phyloP scores from a whole-genome alignment of 2,113 vertebrate species.

The Pelobates fuscus region DNA sequence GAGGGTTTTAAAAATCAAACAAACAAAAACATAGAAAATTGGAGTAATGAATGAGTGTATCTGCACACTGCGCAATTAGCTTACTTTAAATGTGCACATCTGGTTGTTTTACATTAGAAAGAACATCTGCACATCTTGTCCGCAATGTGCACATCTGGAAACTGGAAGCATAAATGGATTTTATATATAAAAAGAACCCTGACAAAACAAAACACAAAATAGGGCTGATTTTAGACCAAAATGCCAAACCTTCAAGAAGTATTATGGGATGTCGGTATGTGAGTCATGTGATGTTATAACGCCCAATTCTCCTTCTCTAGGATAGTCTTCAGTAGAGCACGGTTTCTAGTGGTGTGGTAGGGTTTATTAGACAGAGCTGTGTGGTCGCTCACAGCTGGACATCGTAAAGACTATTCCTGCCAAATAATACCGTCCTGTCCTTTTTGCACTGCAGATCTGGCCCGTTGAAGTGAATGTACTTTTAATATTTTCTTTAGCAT shows the following conservation, averaged over 20 bases:
- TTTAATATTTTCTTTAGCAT: not conserved
- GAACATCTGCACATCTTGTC: not conserved
- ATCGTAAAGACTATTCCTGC: not conserved
- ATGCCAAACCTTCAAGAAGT: too few species aligned
- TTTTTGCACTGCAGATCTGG: not conserved
- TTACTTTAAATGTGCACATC: slow-evolving; percentile 8
- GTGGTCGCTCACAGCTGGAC: too few species aligned
- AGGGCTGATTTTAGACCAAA: too few species aligned
- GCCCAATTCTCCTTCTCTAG: too few species aligned
- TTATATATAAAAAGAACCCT: not conserved
- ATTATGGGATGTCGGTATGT: too few species aligned
- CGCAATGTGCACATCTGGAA: not conserved
- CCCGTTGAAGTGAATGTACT: not conserved
- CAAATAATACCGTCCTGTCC: not conserved
- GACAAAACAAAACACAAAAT: too few species aligned
- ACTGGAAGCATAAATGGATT: not conserved
- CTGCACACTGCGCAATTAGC: slow-evolving; percentile 29
- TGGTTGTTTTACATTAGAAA: slow-evolving; percentile 2
- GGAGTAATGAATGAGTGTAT: slow-evolving; percentile 6
- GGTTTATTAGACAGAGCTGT: too few species aligned
- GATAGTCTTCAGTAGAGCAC: too few species aligned
- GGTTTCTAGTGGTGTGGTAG: too few species aligned
- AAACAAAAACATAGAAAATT: not conserved
- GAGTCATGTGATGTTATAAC: too few species aligned
- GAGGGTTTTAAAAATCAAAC: not conserved